Evolutionary conservation across 2,797 vertebrate species (phyloP).

Genomic region (Apodemus agrarius): DNA sequence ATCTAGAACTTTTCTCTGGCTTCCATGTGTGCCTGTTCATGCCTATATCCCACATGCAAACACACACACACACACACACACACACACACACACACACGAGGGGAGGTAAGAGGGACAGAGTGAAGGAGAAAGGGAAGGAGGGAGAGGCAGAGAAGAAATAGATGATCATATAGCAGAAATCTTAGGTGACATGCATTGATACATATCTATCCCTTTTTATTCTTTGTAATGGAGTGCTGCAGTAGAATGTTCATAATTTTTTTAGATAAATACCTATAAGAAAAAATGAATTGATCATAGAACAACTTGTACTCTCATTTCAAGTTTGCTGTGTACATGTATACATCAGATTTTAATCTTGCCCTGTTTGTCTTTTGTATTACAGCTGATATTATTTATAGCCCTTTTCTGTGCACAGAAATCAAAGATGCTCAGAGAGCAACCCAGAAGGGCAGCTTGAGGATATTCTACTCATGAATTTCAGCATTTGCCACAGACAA

Average conservation of each 20-base stretch:
- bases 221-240: not conserved
- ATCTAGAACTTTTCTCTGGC: not conserved
- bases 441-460: not conserved
- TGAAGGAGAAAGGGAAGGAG: no score
- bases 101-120: no score
- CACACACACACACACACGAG: not conserved
- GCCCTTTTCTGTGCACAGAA: not conserved
- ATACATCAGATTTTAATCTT: not conserved
- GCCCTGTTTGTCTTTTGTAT: slow-evolving; percentile 6
- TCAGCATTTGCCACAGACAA: slow-evolving; percentile 33
- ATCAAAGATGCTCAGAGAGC: not conserved
- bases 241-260: not conserved
- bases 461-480: not conserved
- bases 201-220: not conserved
- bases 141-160: not conserved
- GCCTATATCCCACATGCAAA: not conserved
- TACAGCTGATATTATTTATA: slow-evolving; percentile 15
- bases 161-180: not conserved
- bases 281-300: not conserved
- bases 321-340: not conserved
- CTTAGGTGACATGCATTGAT: not conserved
- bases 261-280: not conserved
- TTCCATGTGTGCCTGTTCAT: not conserved
- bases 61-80: not conserved
- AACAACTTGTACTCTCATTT: not conserved